Percentiles rank a stretch among this genome's conserved stretches.
phyloP scores from a whole-genome alignment of 2,888 invertebrate genomes.

The Caenorhabditis doughertyi region DNA sequence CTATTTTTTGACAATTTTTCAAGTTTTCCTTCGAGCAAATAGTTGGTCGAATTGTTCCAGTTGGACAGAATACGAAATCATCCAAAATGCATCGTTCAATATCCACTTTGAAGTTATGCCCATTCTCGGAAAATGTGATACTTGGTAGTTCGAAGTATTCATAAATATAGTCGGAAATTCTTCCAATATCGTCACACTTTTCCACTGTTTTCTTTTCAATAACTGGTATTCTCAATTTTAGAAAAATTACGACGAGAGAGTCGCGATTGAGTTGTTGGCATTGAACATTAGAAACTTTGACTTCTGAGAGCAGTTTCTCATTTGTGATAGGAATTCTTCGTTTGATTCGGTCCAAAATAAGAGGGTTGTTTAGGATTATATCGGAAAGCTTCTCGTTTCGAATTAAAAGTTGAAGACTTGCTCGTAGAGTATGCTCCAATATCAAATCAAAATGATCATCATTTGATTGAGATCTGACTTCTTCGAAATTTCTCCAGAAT shows the following conservation, averaged over 20 bases:
- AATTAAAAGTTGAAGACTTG: constrained; percentile 3
- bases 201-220: not conserved
- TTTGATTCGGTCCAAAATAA: not conserved
- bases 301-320: not conserved
- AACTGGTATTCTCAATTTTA: not conserved
- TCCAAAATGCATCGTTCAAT: not conserved
- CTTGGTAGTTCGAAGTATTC: constrained; percentile 2
- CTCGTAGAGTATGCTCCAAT: not conserved
- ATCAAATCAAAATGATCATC: not conserved
- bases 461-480: not conserved
- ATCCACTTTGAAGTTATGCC: not conserved
- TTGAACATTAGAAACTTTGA: not conserved
- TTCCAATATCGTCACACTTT: constrained; percentile 10
- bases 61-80: not conserved
- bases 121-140: not conserved
- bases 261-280: not conserved
- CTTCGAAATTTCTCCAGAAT: not conserved
- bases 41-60: not conserved
- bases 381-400: constrained; percentile 1
- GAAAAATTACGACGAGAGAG: not conserved
- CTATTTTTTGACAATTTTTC: not conserved
- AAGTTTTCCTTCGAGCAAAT: constrained; percentile 5
- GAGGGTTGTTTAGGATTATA: not conserved
- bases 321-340: constrained; percentile 11
- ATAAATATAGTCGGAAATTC: not conserved